Evolutionary conservation across 2,888 invertebrate species (phyloP).

Genomic region (Agriopis marginaria): DNA sequence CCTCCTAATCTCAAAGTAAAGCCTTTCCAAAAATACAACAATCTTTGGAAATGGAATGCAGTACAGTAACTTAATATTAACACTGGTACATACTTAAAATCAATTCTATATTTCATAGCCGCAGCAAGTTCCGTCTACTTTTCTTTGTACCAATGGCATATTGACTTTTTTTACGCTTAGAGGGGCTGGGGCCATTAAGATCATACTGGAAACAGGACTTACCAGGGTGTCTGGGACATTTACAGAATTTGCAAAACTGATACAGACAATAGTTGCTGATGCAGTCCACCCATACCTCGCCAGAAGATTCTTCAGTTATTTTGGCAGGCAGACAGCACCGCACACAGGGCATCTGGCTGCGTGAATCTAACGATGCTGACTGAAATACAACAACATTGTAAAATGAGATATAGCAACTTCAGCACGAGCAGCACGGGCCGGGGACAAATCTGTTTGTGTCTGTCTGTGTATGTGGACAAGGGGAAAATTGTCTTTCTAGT

Average conservation of each 20-base stretch:
- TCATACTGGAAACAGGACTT: slow-evolving; percentile 75
- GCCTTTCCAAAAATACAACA: slow-evolving; percentile 37
- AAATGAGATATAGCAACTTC: slow-evolving; percentile 5
- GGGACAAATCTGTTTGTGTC: too few species aligned
- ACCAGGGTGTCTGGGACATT: slow-evolving; percentile 73
- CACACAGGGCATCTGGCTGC: slow-evolving; percentile 73
- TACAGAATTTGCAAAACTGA: slow-evolving; percentile 84
- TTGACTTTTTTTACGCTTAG: slow-evolving; percentile 76
- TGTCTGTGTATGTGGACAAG: too few species aligned
- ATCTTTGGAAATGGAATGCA: slow-evolving; percentile 71
- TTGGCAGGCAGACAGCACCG: slow-evolving; percentile 78
- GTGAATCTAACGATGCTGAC: slow-evolving; percentile 73
- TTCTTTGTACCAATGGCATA: slow-evolving; percentile 73
- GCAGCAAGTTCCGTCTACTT: slow-evolving; percentile 76
- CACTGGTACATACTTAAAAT: slow-evolving; percentile 15
- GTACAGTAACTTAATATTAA: slow-evolving; percentile 50
- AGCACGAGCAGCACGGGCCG: too few species aligned
- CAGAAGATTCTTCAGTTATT: slow-evolving; percentile 70
- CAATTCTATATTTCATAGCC: slow-evolving; percentile 63
- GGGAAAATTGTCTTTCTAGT: too few species aligned
- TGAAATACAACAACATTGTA: slow-evolving; percentile 53
- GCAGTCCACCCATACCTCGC: slow-evolving; percentile 86
- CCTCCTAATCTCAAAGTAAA: slow-evolving; percentile 49
- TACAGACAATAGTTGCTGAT: slow-evolving; percentile 78
- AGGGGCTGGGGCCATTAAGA: slow-evolving; percentile 79